Percentiles rank a stretch among this genome's conserved stretches.
phyloP scores from a whole-genome alignment of 2,888 invertebrate species.

The Lasioglossum vierecki region DNA sequence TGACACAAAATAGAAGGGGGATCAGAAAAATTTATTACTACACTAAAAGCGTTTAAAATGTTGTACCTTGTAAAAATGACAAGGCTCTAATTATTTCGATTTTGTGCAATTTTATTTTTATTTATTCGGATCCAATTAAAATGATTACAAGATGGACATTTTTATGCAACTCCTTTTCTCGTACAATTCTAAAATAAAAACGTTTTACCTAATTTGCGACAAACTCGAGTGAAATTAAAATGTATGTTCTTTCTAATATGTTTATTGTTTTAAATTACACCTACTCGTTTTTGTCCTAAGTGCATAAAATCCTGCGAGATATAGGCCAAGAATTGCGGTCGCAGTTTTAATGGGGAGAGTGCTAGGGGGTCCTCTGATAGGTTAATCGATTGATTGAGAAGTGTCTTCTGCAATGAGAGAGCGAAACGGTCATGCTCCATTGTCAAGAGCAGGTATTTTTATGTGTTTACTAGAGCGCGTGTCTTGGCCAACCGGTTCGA shows the following conservation, averaged over 20 bases:
- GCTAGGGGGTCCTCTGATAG: background rate
- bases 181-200: background rate
- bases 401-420: background rate
- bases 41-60: no score
- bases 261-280: no score
- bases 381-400: background rate
- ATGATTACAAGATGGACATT: background rate
- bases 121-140: no score
- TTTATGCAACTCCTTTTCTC: background rate
- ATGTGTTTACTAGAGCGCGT: constrained; percentile 35
- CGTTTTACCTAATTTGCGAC: background rate
- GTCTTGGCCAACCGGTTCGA: constrained; percentile 38
- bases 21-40: no score
- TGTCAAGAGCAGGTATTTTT: constrained; percentile 64
- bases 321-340: background rate
- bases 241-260: no score
- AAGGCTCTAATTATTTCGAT: no score
- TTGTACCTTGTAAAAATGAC: no score
- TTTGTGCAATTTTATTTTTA: no score
- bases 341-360: background rate
- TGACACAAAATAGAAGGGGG: no score
- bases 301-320: no score
- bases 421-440: constrained; percentile 23
- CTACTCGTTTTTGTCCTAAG: no score
- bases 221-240: background rate